Evolutionary conservation across 2,797 vertebrate genomes (phyloP).

Genomic region (Tenualosa ilisha): DNA sequence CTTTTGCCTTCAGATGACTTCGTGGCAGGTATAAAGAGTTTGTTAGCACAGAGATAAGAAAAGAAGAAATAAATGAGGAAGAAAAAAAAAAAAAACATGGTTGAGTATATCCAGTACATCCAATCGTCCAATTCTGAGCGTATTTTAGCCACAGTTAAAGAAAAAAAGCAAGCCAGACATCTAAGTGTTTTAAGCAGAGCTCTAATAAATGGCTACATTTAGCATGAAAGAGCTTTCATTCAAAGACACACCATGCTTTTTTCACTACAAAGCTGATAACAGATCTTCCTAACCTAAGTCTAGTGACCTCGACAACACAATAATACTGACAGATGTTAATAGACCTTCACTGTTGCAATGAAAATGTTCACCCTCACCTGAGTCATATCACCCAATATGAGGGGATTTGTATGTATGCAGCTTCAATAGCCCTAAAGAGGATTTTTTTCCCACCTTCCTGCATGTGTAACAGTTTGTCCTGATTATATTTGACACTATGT

Average conservation of each 20-base stretch:
- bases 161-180: neutral
- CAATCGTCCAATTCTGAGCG: neutral
- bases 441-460: neutral
- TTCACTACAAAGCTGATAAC: neutral
- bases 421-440: neutral
- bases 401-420: neutral
- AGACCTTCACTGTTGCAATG: neutral
- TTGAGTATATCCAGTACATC: neutral
- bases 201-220: neutral
- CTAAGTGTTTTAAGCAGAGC: neutral
- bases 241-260: neutral
- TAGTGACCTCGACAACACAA: neutral
- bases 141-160: neutral
- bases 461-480: neutral
- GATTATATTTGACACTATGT: neutral
- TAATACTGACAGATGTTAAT: neutral
- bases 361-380: neutral
- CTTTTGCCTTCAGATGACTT: neutral
- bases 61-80: neutral
- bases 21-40: neutral
- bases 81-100: neutral
- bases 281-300: neutral
- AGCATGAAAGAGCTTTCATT: neutral
- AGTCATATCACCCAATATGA: neutral
- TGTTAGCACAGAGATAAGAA: neutral